A percentile compares a stretch with the other conserved stretches of the same genome.
phyloP scores from a whole-genome alignment of 2,888 invertebrate genomes.

The Zelleria hepariella region DNA sequence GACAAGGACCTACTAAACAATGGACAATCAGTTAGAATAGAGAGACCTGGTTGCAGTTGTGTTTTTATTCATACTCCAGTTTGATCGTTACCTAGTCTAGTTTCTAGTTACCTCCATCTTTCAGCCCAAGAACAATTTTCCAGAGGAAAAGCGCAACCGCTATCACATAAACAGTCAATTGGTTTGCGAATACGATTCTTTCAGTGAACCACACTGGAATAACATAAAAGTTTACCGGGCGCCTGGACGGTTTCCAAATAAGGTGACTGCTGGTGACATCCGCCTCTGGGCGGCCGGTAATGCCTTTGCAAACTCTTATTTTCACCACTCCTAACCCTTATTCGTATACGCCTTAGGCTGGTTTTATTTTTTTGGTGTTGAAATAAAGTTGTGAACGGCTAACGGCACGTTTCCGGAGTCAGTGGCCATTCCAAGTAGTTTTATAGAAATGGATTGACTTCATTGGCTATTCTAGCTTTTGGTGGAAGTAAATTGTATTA shows the following conservation, averaged over 20 bases:
- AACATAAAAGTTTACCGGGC: slow-evolving; percentile 59
- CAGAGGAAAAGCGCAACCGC: neutral
- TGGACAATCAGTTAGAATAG: no score
- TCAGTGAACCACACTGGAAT: slow-evolving; percentile 59
- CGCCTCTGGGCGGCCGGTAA: slow-evolving; percentile 41
- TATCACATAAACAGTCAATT: neutral
- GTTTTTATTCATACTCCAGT: no score
- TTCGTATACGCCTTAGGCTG: slow-evolving; percentile 22
- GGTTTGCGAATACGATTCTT: slow-evolving; percentile 22
- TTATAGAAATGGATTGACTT: slow-evolving; percentile 57
- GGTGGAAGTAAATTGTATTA: slow-evolving; percentile 7
- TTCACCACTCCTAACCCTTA: slow-evolving; percentile 23
- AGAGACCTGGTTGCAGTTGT: no score
- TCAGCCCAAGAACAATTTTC: neutral
- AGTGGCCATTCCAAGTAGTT: slow-evolving; percentile 41
- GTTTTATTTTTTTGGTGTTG: slow-evolving; percentile 2
- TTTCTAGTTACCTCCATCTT: no score
- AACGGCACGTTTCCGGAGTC: slow-evolving; percentile 49
- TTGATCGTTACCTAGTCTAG: no score
- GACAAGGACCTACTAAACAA: no score
- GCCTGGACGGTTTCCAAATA: slow-evolving; percentile 66
- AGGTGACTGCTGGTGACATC: slow-evolving; percentile 64
- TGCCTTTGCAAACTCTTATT: slow-evolving; percentile 23
- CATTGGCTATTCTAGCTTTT: slow-evolving; percentile 40
- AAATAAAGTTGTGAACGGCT: slow-evolving; percentile 24